A percentile compares a stretch with the other conserved stretches of the same genome.
These are phyloP conservation scores for Notolepis coatsorum DNA, from an alignment of 2,797 vertebrate species.

Conservation along the genomic window DNA sequence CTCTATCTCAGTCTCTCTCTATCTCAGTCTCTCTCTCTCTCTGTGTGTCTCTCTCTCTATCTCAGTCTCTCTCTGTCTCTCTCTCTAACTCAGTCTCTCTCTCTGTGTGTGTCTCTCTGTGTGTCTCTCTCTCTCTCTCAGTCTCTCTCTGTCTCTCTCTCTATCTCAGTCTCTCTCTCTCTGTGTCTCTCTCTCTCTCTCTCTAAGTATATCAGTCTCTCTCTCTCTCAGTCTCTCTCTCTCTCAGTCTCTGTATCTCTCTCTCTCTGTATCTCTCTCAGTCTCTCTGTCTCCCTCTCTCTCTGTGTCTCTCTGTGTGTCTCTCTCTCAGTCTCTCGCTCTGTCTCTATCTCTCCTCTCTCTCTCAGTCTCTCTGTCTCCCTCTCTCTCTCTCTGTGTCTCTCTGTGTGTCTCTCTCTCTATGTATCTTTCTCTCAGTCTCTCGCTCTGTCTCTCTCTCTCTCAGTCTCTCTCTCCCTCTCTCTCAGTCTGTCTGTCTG, in stretches of 20 bases:
- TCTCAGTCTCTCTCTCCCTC: slow-evolving; percentile 5
- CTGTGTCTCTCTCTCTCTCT: background rate
- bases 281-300: no score
- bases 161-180: slow-evolving; percentile 19
- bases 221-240: background rate
- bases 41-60: background rate
- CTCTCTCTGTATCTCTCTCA: background rate
- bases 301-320: slow-evolving; percentile 21
- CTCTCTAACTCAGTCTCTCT: background rate
- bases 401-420: no score
- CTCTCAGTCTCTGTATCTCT: background rate
- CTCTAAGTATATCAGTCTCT: background rate
- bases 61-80: background rate
- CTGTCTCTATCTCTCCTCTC: background rate
- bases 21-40: slow-evolving; percentile 21
- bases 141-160: slow-evolving; percentile 1
- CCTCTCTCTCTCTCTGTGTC: no score
- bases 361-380: no score
- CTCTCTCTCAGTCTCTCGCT: background rate
- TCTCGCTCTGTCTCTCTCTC: slow-evolving; percentile 17
- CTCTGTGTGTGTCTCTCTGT: background rate
- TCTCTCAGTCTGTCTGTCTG: slow-evolving; percentile 18
- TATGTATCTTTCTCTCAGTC: background rate
- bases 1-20: slow-evolving; percentile 4
- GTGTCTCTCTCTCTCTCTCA: background rate